phyloP scores from a whole-genome alignment of 2,797 vertebrate genomes.

The Anguilla pacifica region DNA sequence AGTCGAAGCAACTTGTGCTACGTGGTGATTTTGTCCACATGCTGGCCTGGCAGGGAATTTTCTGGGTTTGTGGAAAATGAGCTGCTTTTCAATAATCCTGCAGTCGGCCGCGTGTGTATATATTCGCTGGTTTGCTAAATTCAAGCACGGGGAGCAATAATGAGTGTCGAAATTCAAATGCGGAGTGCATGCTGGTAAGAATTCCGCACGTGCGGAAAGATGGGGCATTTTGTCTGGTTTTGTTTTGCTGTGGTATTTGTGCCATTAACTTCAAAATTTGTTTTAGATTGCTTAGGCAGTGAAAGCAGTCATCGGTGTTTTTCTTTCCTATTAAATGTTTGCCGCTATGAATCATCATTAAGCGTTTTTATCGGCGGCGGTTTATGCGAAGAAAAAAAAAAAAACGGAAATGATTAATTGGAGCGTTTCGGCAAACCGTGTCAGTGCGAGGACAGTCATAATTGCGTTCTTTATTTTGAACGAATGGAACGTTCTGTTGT shows the following conservation, averaged over 20 bases:
- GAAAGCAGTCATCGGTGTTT: not conserved
- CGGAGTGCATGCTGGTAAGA: too few species aligned
- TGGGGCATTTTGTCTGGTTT: not conserved
- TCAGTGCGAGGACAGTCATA: not conserved
- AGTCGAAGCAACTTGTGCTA: not conserved
- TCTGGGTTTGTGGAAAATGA: not conserved
- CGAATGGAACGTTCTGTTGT: too few species aligned
- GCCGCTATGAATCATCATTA: not conserved
- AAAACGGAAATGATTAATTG: too few species aligned
- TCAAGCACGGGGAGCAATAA: too few species aligned
- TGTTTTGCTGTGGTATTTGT: not conserved
- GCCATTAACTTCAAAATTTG: not conserved
- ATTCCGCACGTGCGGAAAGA: too few species aligned
- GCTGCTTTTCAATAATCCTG: not conserved
- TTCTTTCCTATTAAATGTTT: not conserved
- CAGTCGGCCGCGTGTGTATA: not conserved
- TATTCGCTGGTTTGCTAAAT: too few species aligned
- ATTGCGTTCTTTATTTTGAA: too few species aligned
- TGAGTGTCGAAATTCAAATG: too few species aligned
- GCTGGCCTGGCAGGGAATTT: too few species aligned
- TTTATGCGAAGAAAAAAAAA: not conserved
- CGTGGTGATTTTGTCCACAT: not conserved
- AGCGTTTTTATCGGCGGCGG: not conserved
- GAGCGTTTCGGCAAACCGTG: too few species aligned
- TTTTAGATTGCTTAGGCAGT: too few species aligned